These are phyloP conservation scores for Apostichopus japonicus DNA, from an alignment of 35 echinoderm and acorn worm genomes.

Conservation along the genomic window DNA sequence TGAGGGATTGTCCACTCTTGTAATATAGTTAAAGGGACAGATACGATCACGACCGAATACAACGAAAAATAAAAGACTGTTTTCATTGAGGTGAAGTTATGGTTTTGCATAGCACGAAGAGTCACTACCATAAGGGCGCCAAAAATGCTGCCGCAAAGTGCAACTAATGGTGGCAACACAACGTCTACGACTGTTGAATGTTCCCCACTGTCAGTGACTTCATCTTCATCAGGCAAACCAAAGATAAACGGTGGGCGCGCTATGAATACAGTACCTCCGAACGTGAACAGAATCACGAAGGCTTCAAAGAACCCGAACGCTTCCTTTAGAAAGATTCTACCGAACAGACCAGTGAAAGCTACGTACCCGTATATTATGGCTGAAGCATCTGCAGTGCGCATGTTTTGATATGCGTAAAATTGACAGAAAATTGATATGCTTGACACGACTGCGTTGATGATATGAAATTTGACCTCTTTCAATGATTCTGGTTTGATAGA, in stretches of 20 bases:
- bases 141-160: neutral
- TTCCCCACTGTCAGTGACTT: too few relatives aligned
- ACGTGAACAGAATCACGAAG: neutral
- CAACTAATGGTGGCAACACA: neutral
- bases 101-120: constrained; percentile 33
- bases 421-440: constrained; percentile 20
- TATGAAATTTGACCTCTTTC: constrained; percentile 9
- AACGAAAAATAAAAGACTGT: constrained; percentile 1
- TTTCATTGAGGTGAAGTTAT: constrained; percentile 7
- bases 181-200: neutral
- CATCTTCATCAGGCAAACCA: neutral
- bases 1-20: neutral
- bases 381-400: constrained; percentile 34
- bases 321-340: constrained; percentile 43
- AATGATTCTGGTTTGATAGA: constrained; percentile 12
- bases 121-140: neutral
- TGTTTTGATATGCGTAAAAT: constrained; percentile 34
- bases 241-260: neutral
- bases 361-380: constrained; percentile 24
- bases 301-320: constrained; percentile 20
- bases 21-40: constrained; percentile 7
- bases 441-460: neutral
- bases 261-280: constrained; percentile 3
- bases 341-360: constrained; percentile 24
- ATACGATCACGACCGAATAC: neutral